phyloP scores from a whole-genome alignment of 2,113 vertebrate species.

The Salvelinus fontinalis region DNA sequence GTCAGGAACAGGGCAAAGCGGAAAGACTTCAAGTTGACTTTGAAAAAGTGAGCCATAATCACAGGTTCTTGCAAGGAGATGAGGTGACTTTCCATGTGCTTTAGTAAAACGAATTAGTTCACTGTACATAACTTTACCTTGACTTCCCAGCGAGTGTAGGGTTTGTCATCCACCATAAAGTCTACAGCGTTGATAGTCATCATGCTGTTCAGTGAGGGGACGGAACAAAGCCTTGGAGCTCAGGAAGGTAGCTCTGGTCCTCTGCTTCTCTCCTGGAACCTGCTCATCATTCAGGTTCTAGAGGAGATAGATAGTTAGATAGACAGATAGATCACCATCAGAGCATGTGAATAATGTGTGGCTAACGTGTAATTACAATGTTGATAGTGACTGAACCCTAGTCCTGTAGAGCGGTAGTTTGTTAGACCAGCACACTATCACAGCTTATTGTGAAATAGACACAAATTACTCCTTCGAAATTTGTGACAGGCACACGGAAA shows the following conservation, averaged over 20 bases:
- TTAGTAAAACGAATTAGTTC: neutral
- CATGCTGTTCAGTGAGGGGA: conserved; percentile 69
- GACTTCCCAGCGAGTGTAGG: conserved; percentile 80
- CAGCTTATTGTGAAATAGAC: too few species aligned
- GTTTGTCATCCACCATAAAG: conserved; percentile 74
- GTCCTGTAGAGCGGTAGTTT: too few species aligned
- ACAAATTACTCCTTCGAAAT: too few species aligned
- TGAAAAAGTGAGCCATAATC: too few species aligned
- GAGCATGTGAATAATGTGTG: neutral
- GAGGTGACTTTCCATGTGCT: neutral
- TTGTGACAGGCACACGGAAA: too few species aligned
- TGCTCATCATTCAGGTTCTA: conserved; percentile 70
- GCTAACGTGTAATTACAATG: neutral
- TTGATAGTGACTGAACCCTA: too few species aligned
- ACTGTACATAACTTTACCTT: conserved; percentile 63
- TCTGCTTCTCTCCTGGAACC: conserved; percentile 71
- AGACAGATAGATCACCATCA: neutral
- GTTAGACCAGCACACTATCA: too few species aligned
- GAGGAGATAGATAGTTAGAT: neutral
- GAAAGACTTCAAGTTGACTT: neutral
- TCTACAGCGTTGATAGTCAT: conserved; percentile 58
- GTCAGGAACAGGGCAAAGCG: neutral
- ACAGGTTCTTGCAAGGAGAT: too few species aligned
- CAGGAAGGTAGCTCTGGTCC: conserved; percentile 78
- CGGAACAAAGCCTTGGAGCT: conserved; percentile 72